phyloP scores from a whole-genome alignment of 2,113 vertebrate genomes.

The Uropsilus gracilis region DNA sequence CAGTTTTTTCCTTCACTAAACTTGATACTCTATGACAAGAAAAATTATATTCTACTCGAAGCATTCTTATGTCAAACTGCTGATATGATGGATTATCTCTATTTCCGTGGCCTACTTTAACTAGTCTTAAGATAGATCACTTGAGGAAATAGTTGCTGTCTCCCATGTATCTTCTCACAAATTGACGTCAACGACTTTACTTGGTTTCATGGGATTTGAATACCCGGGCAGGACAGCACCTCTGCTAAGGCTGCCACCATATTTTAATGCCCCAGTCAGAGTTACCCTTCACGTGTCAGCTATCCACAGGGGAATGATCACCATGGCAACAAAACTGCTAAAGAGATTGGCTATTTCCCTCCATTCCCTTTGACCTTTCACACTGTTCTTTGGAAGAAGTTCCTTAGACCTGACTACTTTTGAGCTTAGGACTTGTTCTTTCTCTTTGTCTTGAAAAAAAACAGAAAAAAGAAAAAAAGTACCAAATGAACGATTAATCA shows the following conservation, averaged over 20 bases:
- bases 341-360: slow-evolving; percentile 56
- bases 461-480: slow-evolving; percentile 53
- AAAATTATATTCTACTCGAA: slow-evolving; percentile 61
- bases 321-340: slow-evolving; percentile 58
- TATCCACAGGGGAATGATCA: slow-evolving; percentile 56
- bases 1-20: slow-evolving; percentile 18
- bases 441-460: slow-evolving; percentile 66
- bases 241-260: not conserved
- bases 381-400: slow-evolving; percentile 49
- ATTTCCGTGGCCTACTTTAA: slow-evolving; percentile 41
- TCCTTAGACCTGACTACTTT: slow-evolving; percentile 71
- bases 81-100: slow-evolving; percentile 52
- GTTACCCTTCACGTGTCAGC: not conserved
- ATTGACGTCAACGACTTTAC: not conserved
- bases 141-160: slow-evolving; percentile 37
- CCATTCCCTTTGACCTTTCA: slow-evolving; percentile 58
- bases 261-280: slow-evolving; percentile 38
- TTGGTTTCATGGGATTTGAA: not conserved
- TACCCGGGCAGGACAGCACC: not conserved
- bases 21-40: slow-evolving; percentile 45
- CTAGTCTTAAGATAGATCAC: slow-evolving; percentile 43
- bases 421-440: slow-evolving; percentile 78
- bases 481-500: slow-evolving; percentile 84
- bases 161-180: slow-evolving; percentile 33
- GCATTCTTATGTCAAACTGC: slow-evolving; percentile 42